Base-by-base conservation (phyloP, 2,113 vertebrate species). In the Ceyx margarethae region DNA sequence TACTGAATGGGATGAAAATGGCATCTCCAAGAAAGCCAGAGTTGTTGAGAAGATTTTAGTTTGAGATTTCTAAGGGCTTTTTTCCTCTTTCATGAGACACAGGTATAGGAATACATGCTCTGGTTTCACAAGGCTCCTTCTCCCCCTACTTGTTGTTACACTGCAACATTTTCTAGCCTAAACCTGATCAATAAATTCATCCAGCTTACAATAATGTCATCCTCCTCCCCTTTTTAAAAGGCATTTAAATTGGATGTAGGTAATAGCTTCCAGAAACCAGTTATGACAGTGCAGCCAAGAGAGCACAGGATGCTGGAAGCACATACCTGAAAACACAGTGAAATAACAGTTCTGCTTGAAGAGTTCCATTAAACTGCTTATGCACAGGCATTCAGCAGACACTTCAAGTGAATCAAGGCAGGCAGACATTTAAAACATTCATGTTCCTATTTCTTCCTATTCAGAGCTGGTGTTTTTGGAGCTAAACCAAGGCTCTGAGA, bases 11-110 rank as follows among this genome's bases (percentile, higher is more conserved):
- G 60, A 79, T 8, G 13, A 37, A 54, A 19, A 72, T 25, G 40
- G 33, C 10, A 22, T 28, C 28, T 43, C 37, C 19, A 42, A 33
- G 20, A 71, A 62, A 46, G 16, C 3, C 53, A 43, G n/a, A 61
- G 25, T 1, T 48, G 19, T 15, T 69, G 13, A 35, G 25, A 18
- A 17, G 4, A 43, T n/a, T 73, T 65, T 10, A 77, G 13, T 2
- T 19, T 18, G 13, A 4, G 35, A 50, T 23, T 85, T 84, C 45
- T 61, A 74, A 58, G 15, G 29, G 7, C 5, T 68, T 23, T 3
- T 29, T 42, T 25, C 20, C 2, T 42, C 16, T 23, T 8, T 7
- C 37, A 37, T 25, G 0, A 10, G 28, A 5, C 5, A 7, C 5
- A 4, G 33, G 33, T 54, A n/a, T 15, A 7, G 33, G 17, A 85